A percentile compares a stretch with the other conserved stretches of the same genome.
These are phyloP conservation scores for Apis mellifera DNA, from an alignment of 1,140 invertebrate genomes.

Conservation along the genomic window DNA sequence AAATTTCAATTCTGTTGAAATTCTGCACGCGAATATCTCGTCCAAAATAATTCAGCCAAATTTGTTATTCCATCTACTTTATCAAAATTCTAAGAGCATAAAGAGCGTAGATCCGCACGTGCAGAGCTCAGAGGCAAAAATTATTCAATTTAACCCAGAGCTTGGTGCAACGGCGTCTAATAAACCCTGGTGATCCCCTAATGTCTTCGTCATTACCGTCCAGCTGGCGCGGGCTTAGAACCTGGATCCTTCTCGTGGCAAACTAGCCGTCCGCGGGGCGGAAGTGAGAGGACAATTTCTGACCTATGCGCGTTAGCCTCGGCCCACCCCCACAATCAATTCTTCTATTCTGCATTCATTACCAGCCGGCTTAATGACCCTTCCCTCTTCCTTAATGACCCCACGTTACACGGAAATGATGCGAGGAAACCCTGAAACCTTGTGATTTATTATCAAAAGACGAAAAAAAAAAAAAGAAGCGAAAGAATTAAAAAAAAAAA, in stretches of 20 bases:
- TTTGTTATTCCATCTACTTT: background rate
- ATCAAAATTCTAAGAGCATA: background rate
- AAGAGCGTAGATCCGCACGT: background rate
- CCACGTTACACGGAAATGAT: constrained; percentile 54
- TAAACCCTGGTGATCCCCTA: constrained; percentile 18
- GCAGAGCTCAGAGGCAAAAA: background rate
- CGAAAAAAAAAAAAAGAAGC: constrained; percentile 14
- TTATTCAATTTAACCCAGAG: constrained; percentile 10
- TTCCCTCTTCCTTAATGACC: constrained; percentile 57
- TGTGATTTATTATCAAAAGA: constrained; percentile 67
- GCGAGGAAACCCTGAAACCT: constrained; percentile 57
- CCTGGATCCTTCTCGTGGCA: background rate
- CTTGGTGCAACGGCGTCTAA: background rate
- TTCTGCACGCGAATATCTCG: background rate
- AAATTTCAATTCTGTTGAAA: no score
- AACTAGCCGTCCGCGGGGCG: background rate
- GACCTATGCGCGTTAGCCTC: background rate
- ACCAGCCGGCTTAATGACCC: constrained; percentile 61
- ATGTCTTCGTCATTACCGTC: constrained; percentile 38
- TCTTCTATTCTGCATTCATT: constrained; percentile 66
- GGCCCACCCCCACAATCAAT: constrained; percentile 57
- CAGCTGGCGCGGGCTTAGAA: constrained; percentile 25
- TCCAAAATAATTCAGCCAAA: background rate
- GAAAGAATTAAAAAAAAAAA: background rate
- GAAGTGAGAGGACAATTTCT: constrained; percentile 39